phyloP scores from a whole-genome alignment of 2,888 invertebrate species.

The Boloria euphrosyne region DNA sequence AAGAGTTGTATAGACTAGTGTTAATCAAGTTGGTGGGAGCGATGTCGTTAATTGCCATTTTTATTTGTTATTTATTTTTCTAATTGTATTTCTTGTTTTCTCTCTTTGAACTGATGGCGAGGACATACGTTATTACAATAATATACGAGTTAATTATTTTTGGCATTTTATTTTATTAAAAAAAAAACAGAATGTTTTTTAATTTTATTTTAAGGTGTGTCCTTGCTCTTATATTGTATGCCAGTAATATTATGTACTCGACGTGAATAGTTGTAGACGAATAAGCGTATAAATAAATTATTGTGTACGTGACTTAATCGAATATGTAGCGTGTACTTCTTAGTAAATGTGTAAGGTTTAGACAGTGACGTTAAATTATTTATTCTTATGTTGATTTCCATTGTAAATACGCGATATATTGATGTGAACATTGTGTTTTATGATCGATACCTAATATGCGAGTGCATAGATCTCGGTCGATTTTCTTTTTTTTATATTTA shows the following conservation, averaged over 20 bases:
- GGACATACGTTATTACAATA: constrained; percentile 34
- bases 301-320: constrained; percentile 67
- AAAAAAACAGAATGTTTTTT: background rate
- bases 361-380: constrained; percentile 78
- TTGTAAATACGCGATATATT: constrained; percentile 77
- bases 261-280: constrained; percentile 58
- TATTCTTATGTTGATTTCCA: constrained; percentile 80
- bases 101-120: constrained; percentile 49
- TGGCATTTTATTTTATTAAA: background rate
- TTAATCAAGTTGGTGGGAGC: constrained; percentile 46
- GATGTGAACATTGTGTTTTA: constrained; percentile 75
- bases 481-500: constrained; percentile 47
- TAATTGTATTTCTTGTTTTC: constrained; percentile 68
- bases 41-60: constrained; percentile 65
- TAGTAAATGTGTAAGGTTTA: constrained; percentile 76
- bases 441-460: constrained; percentile 59
- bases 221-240: constrained; percentile 59
- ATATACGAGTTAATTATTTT: background rate
- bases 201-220: constrained; percentile 39
- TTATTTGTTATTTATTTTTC: constrained; percentile 79
- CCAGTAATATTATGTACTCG: constrained; percentile 71
- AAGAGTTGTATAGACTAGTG: constrained; percentile 60
- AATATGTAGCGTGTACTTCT: constrained; percentile 68
- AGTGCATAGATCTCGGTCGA: constrained; percentile 66
- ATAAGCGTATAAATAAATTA: constrained; percentile 57